Base-by-base conservation (phyloP, 2,113 vertebrate species). In the Nanorana parkeri region DNA sequence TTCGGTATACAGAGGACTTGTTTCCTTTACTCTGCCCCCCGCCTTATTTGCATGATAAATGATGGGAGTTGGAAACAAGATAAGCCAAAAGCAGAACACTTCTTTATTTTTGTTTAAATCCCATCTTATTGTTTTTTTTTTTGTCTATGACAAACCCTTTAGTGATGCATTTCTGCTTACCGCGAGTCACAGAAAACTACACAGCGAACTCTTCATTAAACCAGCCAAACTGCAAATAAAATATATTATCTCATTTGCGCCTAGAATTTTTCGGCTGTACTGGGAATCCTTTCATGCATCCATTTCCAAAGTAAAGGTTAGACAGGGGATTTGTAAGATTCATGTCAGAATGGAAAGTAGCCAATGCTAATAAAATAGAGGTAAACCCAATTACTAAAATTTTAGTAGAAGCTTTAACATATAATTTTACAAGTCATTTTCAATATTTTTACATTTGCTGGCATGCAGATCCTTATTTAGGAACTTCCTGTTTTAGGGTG, bases 21-120 rank as follows among this genome's bases (percentile, higher is more conserved):
- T 94, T 94, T 94, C 92, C 92, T 92, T 92, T 92, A 92, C 91
- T 84, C 93, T 94, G 89, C 90, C 93, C 89, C 90, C 89, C 90
- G 88, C 90, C 92, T 92, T 90, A 94, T 94, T 95, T 95, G 89
- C 93, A 93, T 94, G 93, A 93, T 93, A 93, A 92, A 94, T 91
- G 90, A 92, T 89, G 90, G 90, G 89, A 90, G 89, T 90, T 86
- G 88, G 87, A 89, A 93, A 90, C 80, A 87, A 89, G 89, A 90
- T 90, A 90, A 91, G 88, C 60, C 72, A 85, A 86, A 10, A 88
- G 88, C 87, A 89, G 86, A 91, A 90, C 89, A 90, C 87, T 92
- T 91, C 90, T 93, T 92, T 92, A 91, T 93, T 93, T 93, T 93
- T 92, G 88, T 90, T 89, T 87, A 91, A 91, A 91, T 91, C 87